Evolutionary conservation across 2,797 vertebrate species (phyloP).

Genomic region (Oreochromis grahami): DNA sequence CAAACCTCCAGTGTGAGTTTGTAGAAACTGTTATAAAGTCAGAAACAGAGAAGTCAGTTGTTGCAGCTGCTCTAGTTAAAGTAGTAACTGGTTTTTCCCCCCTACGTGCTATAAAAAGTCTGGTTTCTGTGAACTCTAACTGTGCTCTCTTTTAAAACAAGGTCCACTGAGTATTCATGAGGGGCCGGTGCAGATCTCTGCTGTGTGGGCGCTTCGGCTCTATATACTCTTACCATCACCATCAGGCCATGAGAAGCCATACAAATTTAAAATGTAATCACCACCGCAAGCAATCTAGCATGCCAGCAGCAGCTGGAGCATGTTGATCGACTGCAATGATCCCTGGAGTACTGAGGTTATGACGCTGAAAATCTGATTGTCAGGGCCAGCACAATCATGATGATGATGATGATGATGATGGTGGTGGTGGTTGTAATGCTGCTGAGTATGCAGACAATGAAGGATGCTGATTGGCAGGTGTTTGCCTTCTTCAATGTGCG

Average conservation of each 20-base stretch:
- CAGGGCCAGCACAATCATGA: constrained; percentile 5
- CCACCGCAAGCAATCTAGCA: not conserved
- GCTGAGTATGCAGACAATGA: not conserved
- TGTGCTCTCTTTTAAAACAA: not conserved
- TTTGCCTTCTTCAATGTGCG: constrained; percentile 25
- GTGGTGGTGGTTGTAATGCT: not conserved
- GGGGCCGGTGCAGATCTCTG: not conserved
- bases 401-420: not conserved
- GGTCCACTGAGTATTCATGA: constrained; percentile 12
- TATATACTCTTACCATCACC: not conserved
- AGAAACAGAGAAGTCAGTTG: not conserved
- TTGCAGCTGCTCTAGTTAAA: not conserved
- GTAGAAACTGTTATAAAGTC: not conserved
- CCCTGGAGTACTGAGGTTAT: constrained; percentile 22
- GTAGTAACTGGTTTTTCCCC: not conserved
- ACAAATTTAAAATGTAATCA: constrained; percentile 34
- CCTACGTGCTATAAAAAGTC: not conserved
- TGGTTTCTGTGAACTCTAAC: constrained; percentile 18
- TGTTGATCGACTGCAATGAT: constrained; percentile 40
- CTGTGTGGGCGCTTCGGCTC: constrained; percentile 13
- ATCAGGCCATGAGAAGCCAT: not conserved
- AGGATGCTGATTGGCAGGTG: constrained; percentile 43
- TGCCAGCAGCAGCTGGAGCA: not conserved
- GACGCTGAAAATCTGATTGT: not conserved
- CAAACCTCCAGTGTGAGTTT: not conserved